Conservation (phyloP, 2,888 invertebrate genomes). For the Hyposoter dolosus region DNA sequence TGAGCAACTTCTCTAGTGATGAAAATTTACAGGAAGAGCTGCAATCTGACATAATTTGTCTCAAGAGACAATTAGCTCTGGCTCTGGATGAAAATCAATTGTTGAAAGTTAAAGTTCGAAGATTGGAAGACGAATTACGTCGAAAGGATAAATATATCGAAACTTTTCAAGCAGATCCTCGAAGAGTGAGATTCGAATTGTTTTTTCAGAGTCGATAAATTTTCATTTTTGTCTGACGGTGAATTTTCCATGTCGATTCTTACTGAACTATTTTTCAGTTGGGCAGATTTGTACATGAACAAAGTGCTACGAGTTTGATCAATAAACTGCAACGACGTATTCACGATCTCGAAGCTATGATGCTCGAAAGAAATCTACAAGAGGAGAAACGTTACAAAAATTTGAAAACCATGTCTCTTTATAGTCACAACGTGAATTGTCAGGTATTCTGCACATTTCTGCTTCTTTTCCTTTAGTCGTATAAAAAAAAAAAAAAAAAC, state of each 20-base stretch:
- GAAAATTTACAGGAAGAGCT: constrained; percentile 73
- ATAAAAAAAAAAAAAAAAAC: neutral
- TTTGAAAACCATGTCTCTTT: constrained; percentile 65
- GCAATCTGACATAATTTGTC: constrained; percentile 74
- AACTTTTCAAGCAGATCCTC: constrained; percentile 66
- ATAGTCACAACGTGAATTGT: constrained; percentile 52
- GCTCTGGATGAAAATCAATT: constrained; percentile 76
- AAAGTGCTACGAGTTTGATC: constrained; percentile 42
- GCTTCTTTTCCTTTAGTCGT: neutral
- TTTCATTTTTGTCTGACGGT: neutral
- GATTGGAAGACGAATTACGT: constrained; percentile 76
- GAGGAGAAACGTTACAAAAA: constrained; percentile 63
- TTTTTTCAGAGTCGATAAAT: neutral
- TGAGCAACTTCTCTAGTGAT: neutral
- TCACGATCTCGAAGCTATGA: constrained; percentile 63
- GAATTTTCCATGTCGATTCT: neutral
- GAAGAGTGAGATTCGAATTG: constrained; percentile 41
- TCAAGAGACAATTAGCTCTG: constrained; percentile 75
- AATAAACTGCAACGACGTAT: constrained; percentile 65
- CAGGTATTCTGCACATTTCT: constrained; percentile 38
- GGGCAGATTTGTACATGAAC: constrained; percentile 56
- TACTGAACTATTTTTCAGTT: constrained; percentile 41
- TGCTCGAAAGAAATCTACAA: constrained; percentile 56
- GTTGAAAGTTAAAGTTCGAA: constrained; percentile 78
- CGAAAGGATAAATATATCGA: constrained; percentile 78